Conservation (phyloP, 2,888 invertebrate species). For the Stenolophus ochropezus region DNA sequence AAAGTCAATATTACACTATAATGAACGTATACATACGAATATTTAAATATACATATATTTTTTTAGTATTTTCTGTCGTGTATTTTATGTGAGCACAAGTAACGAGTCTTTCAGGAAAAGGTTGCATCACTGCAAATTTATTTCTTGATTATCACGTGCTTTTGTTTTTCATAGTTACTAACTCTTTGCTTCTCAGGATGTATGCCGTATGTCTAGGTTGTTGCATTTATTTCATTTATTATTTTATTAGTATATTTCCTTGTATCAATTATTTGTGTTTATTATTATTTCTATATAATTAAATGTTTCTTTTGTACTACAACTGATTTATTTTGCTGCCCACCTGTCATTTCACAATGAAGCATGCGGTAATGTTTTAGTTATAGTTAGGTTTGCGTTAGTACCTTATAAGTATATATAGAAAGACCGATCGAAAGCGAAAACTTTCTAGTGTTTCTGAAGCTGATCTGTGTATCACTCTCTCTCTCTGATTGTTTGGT, state of each 20-base stretch:
- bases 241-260: slow-evolving; percentile 53
- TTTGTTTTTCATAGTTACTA: slow-evolving; percentile 50
- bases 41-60: slow-evolving; percentile 61
- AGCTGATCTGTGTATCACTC: slow-evolving; percentile 47
- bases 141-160: slow-evolving; percentile 58
- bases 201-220: slow-evolving; percentile 52
- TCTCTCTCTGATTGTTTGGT: slow-evolving; percentile 46
- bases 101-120: slow-evolving; percentile 54
- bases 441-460: slow-evolving; percentile 37
- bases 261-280: slow-evolving; percentile 62
- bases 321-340: slow-evolving; percentile 63
- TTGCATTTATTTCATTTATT: slow-evolving; percentile 57
- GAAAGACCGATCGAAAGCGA: slow-evolving; percentile 28
- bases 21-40: slow-evolving; percentile 67
- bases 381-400: neutral
- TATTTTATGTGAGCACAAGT: slow-evolving; percentile 60
- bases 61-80: slow-evolving; percentile 59
- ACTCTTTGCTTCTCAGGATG: slow-evolving; percentile 53
- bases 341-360: slow-evolving; percentile 18
- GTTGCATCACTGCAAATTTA: slow-evolving; percentile 27
- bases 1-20: slow-evolving; percentile 79
- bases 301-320: slow-evolving; percentile 66
- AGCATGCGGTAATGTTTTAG: slow-evolving; percentile 1
- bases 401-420: slow-evolving; percentile 5
- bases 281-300: slow-evolving; percentile 59